Conservation (phyloP, 2,797 vertebrate genomes). For the Phyllotis vaccarum region DNA sequence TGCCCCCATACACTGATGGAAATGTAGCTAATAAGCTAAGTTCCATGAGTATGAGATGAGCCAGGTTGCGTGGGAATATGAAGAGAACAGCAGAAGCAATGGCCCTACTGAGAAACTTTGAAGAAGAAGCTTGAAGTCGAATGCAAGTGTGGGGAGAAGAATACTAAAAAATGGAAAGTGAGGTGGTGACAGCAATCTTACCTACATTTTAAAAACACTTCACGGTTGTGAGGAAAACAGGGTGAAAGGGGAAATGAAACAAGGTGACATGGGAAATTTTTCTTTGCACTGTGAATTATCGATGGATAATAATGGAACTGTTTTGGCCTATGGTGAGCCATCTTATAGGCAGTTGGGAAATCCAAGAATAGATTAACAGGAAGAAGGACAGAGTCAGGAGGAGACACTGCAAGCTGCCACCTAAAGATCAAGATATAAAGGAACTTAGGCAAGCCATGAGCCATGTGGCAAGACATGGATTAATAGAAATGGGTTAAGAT, state of each 20-base stretch:
- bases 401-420: no score
- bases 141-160: neutral
- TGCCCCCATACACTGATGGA: neutral
- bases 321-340: no score
- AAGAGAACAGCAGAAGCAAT: neutral
- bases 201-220: slow-evolving; percentile 40
- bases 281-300: no score
- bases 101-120: neutral
- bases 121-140: neutral
- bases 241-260: neutral
- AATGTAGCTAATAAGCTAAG: neutral
- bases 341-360: no score
- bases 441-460: no score
- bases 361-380: no score
- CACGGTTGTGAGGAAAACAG: neutral
- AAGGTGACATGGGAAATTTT: no score
- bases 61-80: neutral
- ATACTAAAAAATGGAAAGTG: neutral
- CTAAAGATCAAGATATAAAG: no score
- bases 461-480: no score
- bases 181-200: neutral
- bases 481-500: no score
- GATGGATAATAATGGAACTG: no score
- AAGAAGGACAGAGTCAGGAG: no score
- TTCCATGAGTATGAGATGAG: neutral